phyloP scores from a whole-genome alignment of 1,140 invertebrate species.

The Harpegnathos saltator region DNA sequence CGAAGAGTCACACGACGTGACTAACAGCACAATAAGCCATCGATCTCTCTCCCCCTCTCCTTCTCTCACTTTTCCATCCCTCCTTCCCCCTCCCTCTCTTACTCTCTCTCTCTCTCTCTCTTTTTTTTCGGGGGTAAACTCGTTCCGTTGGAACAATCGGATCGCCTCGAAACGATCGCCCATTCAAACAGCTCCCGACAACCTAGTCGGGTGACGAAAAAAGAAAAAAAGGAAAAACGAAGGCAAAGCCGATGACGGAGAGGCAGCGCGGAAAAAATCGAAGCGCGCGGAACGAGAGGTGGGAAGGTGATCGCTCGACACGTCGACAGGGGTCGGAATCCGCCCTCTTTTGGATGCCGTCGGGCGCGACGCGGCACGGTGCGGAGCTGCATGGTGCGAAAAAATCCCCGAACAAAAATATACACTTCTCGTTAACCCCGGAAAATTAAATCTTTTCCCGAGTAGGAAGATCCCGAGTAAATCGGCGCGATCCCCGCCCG shows the following conservation, averaged over 20 bases:
- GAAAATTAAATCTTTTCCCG: slow-evolving; percentile 53
- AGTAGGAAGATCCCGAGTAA: slow-evolving; percentile 39
- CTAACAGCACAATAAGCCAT: slow-evolving; percentile 64
- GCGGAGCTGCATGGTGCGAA: too few relatives aligned
- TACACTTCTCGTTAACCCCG: slow-evolving; percentile 30
- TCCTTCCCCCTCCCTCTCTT: slow-evolving; percentile 27
- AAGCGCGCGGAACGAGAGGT: slow-evolving; percentile 5
- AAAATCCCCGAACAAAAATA: slow-evolving; percentile 58
- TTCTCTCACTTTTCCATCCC: too few relatives aligned
- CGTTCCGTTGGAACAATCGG: slow-evolving; percentile 64
- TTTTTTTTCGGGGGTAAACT: slow-evolving; percentile 50
- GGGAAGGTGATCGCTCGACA: slow-evolving; percentile 23
- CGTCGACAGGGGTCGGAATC: slow-evolving; percentile 55
- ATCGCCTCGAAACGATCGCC: slow-evolving; percentile 67
- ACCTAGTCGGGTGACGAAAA: slow-evolving; percentile 56
- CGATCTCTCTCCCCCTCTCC: slow-evolving; percentile 39
- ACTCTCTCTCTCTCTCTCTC: background rate
- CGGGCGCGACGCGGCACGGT: too few relatives aligned
- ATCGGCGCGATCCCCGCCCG: slow-evolving; percentile 19
- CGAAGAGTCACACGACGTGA: slow-evolving; percentile 62
- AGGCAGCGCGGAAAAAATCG: slow-evolving; percentile 32
- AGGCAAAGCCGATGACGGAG: slow-evolving; percentile 54
- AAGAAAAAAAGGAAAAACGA: slow-evolving; percentile 48
- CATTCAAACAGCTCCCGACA: slow-evolving; percentile 68
- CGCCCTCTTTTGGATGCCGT: slow-evolving; percentile 45